Conservation (phyloP, 92 coral and sea anemone species). For the Epizoanthus stellaris region DNA sequence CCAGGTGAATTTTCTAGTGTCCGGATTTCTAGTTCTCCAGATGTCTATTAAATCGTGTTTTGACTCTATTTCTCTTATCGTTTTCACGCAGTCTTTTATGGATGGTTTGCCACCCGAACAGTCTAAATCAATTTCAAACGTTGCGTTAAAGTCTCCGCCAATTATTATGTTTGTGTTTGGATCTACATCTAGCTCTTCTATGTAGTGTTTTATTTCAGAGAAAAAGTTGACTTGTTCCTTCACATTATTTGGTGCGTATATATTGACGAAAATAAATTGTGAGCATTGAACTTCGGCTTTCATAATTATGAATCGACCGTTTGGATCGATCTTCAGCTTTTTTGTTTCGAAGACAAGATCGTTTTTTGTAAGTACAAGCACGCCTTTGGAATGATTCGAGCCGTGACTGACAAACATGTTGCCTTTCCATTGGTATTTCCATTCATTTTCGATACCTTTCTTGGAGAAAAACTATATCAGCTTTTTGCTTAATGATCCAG, state of each 20-base stretch:
- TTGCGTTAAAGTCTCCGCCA: conserved; percentile 52
- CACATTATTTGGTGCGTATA: conserved; percentile 45
- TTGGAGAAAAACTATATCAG: too few relatives aligned
- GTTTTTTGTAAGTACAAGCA: too few relatives aligned
- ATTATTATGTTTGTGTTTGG: conserved; percentile 19
- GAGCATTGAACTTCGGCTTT: conserved; percentile 6
- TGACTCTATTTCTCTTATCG: conserved; percentile 19
- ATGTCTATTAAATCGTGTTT: conserved; percentile 32
- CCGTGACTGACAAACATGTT: too few relatives aligned
- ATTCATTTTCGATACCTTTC: too few relatives aligned
- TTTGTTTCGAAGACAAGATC: too few relatives aligned
- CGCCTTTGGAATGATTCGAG: too few relatives aligned
- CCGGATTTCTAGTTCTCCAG: conserved; percentile 53
- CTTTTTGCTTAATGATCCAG: too few relatives aligned
- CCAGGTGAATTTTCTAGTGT: conserved; percentile 42
- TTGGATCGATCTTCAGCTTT: neutral
- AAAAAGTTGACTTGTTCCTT: conserved; percentile 43
- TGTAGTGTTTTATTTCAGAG: conserved; percentile 10
- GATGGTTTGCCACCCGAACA: conserved; percentile 50
- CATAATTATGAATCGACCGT: neutral
- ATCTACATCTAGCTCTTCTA: conserved; percentile 24
- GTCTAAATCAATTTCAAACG: conserved; percentile 37
- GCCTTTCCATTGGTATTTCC: too few relatives aligned
- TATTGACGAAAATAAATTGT: conserved; percentile 31
- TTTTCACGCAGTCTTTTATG: conserved; percentile 30